Evolutionary conservation across 2,888 invertebrate genomes (phyloP).

Genomic region (Mesochorus sp.): DNA sequence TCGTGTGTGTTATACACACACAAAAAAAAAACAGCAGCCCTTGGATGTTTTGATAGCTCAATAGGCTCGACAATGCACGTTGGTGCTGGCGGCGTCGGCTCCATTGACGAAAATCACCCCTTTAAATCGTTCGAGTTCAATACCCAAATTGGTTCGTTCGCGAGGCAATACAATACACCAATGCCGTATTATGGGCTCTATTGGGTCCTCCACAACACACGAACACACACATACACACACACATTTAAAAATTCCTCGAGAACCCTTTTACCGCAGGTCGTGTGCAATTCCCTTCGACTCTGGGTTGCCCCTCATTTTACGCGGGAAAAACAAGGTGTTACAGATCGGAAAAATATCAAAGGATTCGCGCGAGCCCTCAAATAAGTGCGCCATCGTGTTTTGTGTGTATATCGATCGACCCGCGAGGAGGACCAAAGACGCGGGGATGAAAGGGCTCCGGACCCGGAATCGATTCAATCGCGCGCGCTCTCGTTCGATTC

Average conservation of each 20-base stretch:
- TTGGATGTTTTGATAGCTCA: conserved; percentile 81
- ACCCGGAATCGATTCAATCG: conserved; percentile 13
- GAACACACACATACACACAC: not conserved
- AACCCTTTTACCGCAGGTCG: conserved; percentile 62
- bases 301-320: conserved; percentile 14
- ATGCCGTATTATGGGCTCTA: conserved; percentile 37
- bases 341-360: conserved; percentile 73
- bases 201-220: conserved; percentile 22
- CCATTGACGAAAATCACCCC: conserved; percentile 64
- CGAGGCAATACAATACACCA: conserved; percentile 63
- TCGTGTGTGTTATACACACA: conserved; percentile 35
- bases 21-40: conserved; percentile 62
- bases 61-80: conserved; percentile 75
- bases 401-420: conserved; percentile 42
- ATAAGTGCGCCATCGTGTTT: conserved; percentile 39
- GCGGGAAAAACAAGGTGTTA: conserved; percentile 74
- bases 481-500: conserved; percentile 22
- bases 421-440: conserved; percentile 31
- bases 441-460: conserved; percentile 39
- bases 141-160: conserved; percentile 79
- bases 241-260: conserved; percentile 37
- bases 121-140: conserved; percentile 79
- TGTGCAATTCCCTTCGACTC: conserved; percentile 56
- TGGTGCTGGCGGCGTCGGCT: conserved; percentile 35
- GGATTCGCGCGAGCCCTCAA: conserved; percentile 64